These are phyloP conservation scores for Psittacula derbiana DNA, from an alignment of 2,797 vertebrate species.

Conservation along the genomic window DNA sequence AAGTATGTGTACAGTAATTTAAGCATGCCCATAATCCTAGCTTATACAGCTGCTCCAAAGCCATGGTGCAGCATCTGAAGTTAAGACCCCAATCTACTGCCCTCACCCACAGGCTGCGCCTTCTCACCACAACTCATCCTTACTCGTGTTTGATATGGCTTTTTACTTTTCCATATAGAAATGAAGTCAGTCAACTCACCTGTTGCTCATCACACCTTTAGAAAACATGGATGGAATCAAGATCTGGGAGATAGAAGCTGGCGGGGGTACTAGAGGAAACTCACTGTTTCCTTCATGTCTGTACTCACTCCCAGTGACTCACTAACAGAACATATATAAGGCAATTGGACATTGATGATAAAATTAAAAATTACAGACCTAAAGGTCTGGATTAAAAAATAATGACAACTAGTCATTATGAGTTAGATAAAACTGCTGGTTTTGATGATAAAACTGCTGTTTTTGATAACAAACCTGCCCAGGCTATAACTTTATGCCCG, in stretches of 20 bases:
- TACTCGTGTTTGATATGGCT: not conserved
- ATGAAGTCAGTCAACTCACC: not conserved
- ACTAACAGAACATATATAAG: not conserved
- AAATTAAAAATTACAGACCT: not conserved
- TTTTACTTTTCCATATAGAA: not conserved
- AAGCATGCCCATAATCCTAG: not conserved
- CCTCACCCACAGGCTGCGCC: not conserved
- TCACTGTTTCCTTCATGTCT: not conserved
- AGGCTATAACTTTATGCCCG: not conserved
- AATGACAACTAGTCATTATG: not conserved
- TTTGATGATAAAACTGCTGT: not conserved
- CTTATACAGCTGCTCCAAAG: not conserved
- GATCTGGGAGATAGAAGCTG: not conserved
- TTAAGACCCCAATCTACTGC: not conserved
- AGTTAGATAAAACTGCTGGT: not conserved
- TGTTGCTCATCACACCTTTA: not conserved
- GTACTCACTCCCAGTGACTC: not conserved
- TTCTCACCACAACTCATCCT: not conserved
- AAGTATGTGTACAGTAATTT: not conserved
- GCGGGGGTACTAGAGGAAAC: not conserved
- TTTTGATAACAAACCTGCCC: not conserved
- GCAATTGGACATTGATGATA: not conserved
- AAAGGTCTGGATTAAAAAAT: not conserved
- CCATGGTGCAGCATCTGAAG: not conserved
- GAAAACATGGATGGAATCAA: not conserved